Percentiles rank a stretch among this genome's conserved stretches.
Evolutionary conservation across 2,888 invertebrate genomes (phyloP).

Genomic region (Teleiodes luculella): DNA sequence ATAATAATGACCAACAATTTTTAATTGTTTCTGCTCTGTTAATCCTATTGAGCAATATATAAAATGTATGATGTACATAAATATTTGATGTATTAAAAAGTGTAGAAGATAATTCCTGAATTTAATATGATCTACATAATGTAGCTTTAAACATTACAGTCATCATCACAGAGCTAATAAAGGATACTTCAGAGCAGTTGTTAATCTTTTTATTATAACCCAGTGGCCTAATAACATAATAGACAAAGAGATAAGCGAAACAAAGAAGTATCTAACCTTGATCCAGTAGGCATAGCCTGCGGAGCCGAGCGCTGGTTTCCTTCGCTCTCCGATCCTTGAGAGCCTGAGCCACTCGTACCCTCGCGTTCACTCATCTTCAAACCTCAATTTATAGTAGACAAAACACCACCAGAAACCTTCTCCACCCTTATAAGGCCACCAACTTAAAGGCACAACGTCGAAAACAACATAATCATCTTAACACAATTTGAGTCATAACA

Average conservation of each 20-base stretch:
- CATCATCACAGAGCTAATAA: too few species aligned
- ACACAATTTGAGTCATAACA: slow-evolving; percentile 53
- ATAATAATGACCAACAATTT: too few species aligned
- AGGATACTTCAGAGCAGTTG: not conserved
- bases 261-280: slow-evolving; percentile 42
- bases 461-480: slow-evolving; percentile 49
- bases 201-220: not conserved
- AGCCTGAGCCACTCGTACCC: slow-evolving; percentile 48
- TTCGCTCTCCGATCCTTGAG: slow-evolving; percentile 47
- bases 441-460: slow-evolving; percentile 42
- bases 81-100: too few species aligned
- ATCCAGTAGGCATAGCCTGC: slow-evolving; percentile 56
- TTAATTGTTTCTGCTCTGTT: too few species aligned
- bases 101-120: too few species aligned
- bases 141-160: too few species aligned
- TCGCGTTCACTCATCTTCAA: slow-evolving; percentile 61
- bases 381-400: slow-evolving; percentile 39
- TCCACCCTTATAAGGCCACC: slow-evolving; percentile 59
- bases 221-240: not conserved
- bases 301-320: slow-evolving; percentile 42
- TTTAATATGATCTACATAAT: too few species aligned
- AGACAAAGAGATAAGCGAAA: not conserved
- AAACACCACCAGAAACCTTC: slow-evolving; percentile 34
- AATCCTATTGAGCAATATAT: too few species aligned
- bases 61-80: too few species aligned